Percentiles rank a stretch among this genome's conserved stretches.
These are phyloP conservation scores for Monopterus albus DNA, from an alignment of 2,113 vertebrate genomes.

Conservation along the genomic window DNA sequence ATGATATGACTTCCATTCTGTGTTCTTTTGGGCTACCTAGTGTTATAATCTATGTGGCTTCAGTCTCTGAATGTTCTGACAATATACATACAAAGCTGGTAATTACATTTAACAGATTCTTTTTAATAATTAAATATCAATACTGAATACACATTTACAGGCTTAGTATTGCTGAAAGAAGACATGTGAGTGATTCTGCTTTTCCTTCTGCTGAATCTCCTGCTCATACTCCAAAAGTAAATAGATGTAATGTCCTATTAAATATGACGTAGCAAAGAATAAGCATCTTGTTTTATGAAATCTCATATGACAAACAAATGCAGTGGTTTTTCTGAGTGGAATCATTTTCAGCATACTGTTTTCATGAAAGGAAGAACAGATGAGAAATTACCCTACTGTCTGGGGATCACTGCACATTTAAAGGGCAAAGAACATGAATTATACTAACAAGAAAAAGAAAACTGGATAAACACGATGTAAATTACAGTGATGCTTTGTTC, in stretches of 20 bases:
- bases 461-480: slow-evolving; percentile 1
- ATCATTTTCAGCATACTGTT: background rate
- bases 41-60: background rate
- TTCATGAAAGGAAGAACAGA: background rate
- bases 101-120: slow-evolving; percentile 18
- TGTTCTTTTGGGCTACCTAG: too few species aligned
- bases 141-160: slow-evolving; percentile 60
- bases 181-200: background rate
- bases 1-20: too few species aligned
- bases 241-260: background rate
- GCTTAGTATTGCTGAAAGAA: slow-evolving; percentile 5
- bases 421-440: slow-evolving; percentile 14
- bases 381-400: background rate
- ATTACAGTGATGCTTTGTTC: background rate
- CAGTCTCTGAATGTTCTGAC: background rate
- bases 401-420: background rate
- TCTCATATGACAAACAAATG: slow-evolving; percentile 37
- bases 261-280: slow-evolving; percentile 32
- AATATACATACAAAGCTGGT: background rate
- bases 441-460: background rate
- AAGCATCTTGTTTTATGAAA: slow-evolving; percentile 11
- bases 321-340: background rate
- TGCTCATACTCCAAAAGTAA: slow-evolving; percentile 2
- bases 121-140: slow-evolving; percentile 64
- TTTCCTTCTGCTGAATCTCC: background rate